Percentiles rank a stretch among this genome's conserved stretches.
Conservation (phyloP, 1,140 invertebrate genomes). For the Ptiloglossa arizonensis region DNA sequence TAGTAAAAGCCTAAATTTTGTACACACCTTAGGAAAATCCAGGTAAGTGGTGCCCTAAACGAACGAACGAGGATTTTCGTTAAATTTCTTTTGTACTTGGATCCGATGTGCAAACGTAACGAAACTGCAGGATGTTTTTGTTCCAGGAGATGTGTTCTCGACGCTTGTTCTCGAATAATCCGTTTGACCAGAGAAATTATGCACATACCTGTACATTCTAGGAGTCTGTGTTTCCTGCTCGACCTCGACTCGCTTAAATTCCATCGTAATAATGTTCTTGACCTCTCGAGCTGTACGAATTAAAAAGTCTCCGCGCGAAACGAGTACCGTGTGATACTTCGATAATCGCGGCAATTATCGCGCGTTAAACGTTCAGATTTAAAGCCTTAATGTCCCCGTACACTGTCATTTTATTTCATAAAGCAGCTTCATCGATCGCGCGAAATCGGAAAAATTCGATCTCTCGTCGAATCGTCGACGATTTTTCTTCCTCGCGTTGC, state of each 20-base stretch:
- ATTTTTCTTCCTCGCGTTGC: not conserved
- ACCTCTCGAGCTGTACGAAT: constrained; percentile 8
- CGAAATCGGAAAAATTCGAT: not conserved
- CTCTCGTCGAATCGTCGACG: not conserved
- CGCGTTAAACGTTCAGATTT: not conserved
- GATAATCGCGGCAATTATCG: constrained; percentile 12
- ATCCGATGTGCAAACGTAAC: not conserved
- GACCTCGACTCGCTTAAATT: not conserved
- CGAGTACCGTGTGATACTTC: constrained; percentile 32
- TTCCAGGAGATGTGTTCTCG: no score
- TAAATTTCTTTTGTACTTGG: not conserved
- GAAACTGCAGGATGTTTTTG: not conserved
- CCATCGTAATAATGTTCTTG: constrained; percentile 19
- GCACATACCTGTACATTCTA: not conserved
- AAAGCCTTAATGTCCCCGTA: not conserved
- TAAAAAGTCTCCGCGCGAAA: constrained; percentile 25
- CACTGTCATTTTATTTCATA: constrained; percentile 4
- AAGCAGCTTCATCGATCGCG: not conserved
- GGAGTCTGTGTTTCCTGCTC: not conserved
- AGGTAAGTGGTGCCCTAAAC: not conserved
- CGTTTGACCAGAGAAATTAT: not conserved
- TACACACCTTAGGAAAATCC: not conserved
- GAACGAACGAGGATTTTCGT: not conserved
- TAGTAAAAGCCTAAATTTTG: not conserved
- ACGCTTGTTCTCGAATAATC: not conserved